Conservation (phyloP, 2,113 vertebrate species). For the Ramphastos sulfuratus region DNA sequence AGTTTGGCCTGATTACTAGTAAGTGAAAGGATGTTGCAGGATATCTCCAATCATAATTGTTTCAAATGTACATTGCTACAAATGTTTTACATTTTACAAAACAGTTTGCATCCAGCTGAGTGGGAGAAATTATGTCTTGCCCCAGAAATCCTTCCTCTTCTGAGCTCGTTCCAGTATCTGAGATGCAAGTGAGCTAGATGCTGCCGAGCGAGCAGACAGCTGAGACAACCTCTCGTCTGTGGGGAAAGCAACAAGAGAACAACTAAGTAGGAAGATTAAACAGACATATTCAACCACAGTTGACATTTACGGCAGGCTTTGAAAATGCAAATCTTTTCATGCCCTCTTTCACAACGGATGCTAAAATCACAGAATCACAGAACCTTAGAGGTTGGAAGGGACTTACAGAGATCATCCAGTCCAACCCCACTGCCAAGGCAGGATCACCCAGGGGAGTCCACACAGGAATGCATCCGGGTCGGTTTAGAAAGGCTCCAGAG, state of each 20-base stretch:
- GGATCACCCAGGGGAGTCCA: no score
- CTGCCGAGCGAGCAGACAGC: constrained; percentile 84
- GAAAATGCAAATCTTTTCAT: neutral
- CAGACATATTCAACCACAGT: neutral
- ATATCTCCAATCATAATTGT: neutral
- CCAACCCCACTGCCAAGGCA: no score
- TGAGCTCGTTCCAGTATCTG: constrained; percentile 84
- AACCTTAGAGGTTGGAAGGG: no score
- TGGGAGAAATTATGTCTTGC: constrained; percentile 70
- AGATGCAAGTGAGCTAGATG: constrained; percentile 82
- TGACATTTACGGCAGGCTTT: neutral
- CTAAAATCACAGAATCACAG: neutral
- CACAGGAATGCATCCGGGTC: no score
- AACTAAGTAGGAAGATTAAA: neutral
- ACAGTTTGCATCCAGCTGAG: neutral
- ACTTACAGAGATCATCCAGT: no score
- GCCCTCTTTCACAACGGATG: neutral
- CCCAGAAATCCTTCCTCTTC: constrained; percentile 85
- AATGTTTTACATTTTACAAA: neutral
- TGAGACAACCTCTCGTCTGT: constrained; percentile 85
- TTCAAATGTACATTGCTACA: neutral
- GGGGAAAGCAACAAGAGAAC: neutral
- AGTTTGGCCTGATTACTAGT: neutral
- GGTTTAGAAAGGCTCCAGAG: no score
- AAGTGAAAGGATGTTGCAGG: neutral